Percentiles rank a stretch among this genome's conserved stretches.
These are phyloP conservation scores for Hemicordylus capensis DNA, from an alignment of 2,113 vertebrate species.

Conservation along the genomic window DNA sequence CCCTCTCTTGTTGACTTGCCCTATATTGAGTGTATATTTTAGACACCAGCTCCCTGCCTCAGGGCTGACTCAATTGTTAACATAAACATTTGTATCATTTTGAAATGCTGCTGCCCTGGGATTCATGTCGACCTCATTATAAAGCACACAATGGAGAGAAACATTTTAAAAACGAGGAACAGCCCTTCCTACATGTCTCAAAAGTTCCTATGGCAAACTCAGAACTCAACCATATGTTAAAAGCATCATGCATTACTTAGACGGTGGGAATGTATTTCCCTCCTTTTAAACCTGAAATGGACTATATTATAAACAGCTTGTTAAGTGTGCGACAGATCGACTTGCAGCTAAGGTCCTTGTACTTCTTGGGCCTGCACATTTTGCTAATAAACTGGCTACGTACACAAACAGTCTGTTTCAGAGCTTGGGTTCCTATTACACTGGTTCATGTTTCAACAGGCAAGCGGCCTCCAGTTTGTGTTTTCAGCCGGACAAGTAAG, in stretches of 20 bases:
- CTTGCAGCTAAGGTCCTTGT: slow-evolving; percentile 57
- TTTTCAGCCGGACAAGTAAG: slow-evolving; percentile 75
- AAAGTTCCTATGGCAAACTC: slow-evolving; percentile 32
- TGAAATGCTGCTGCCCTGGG: slow-evolving; percentile 4
- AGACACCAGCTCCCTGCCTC: slow-evolving; percentile 4
- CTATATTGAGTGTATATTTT: not conserved
- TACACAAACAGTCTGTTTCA: slow-evolving; percentile 79
- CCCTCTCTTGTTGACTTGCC: slow-evolving; percentile 47
- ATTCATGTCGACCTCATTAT: not conserved
- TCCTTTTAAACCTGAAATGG: slow-evolving; percentile 62
- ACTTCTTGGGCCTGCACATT: slow-evolving; percentile 62
- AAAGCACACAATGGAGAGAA: slow-evolving; percentile 22
- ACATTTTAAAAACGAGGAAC: slow-evolving; percentile 9
- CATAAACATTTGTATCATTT: slow-evolving; percentile 26
- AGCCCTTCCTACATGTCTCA: slow-evolving; percentile 25
- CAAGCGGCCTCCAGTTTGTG: slow-evolving; percentile 59
- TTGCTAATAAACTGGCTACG: slow-evolving; percentile 70
- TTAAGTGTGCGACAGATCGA: slow-evolving; percentile 69
- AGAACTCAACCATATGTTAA: slow-evolving; percentile 41
- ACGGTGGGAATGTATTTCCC: slow-evolving; percentile 59
- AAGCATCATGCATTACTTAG: slow-evolving; percentile 48
- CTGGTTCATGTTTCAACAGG: slow-evolving; percentile 75
- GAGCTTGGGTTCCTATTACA: slow-evolving; percentile 81
- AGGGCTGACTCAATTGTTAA: slow-evolving; percentile 1
- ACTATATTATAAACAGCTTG: slow-evolving; percentile 74